phyloP scores from a whole-genome alignment of 2,888 invertebrate species.

The Dermolepida albohirtum region DNA sequence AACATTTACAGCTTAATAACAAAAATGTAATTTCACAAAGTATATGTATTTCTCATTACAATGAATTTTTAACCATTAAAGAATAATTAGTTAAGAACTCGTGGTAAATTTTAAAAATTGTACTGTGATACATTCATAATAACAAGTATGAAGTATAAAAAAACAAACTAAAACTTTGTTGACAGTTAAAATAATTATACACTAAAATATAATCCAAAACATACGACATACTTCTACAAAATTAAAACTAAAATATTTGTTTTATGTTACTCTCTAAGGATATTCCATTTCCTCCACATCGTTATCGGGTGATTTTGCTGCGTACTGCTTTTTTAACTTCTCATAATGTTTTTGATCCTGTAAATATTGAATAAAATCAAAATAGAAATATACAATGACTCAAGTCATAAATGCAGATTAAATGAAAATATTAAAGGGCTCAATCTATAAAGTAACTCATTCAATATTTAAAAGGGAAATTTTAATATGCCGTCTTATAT shows the following conservation, averaged over 20 bases:
- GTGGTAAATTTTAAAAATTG: conserved; percentile 10
- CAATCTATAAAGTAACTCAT: too few species aligned
- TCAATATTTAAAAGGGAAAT: too few species aligned
- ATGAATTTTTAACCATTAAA: conserved; percentile 1
- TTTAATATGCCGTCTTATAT: too few species aligned
- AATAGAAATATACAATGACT: not conserved
- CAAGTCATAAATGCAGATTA: too few species aligned
- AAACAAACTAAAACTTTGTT: conserved; percentile 4
- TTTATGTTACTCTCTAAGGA: conserved; percentile 47
- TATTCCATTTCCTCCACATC: conserved; percentile 70
- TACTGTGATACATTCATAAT: conserved; percentile 4
- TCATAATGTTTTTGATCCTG: conserved; percentile 83
- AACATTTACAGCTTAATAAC: conserved; percentile 14
- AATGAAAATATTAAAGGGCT: too few species aligned
- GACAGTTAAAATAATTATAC: conserved; percentile 13
- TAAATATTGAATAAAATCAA: conserved; percentile 49
- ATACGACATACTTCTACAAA: conserved; percentile 11
- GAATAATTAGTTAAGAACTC: conserved; percentile 3
- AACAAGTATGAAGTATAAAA: too few species aligned
- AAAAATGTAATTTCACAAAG: not conserved
- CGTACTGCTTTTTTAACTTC: conserved; percentile 76
- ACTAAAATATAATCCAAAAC: conserved; percentile 10
- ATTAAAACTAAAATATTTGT: conserved; percentile 5
- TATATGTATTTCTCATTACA: not conserved
- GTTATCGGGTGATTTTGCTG: conserved; percentile 67